These are phyloP conservation scores for Rhyacophila evoluta DNA, from an alignment of 2,888 invertebrate genomes.

Conservation along the genomic window DNA sequence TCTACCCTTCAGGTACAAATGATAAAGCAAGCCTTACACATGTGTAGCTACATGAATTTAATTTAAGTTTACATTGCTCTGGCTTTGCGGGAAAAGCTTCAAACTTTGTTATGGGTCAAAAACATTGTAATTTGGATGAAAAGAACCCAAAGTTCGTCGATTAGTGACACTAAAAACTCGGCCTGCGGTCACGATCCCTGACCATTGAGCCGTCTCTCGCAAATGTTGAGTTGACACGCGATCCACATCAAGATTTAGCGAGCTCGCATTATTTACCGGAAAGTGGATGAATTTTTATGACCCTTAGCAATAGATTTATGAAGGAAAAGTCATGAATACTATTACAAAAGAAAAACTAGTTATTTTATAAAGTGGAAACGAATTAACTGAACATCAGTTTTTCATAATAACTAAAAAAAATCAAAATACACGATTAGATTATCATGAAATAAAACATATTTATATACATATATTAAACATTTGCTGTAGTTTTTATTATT, in stretches of 20 bases:
- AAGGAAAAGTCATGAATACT: background rate
- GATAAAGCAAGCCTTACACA: background rate
- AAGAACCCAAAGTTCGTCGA: slow-evolving; percentile 2
- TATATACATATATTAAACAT: no score
- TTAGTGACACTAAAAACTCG: background rate
- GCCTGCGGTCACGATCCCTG: background rate
- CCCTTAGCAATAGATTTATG: slow-evolving; percentile 12
- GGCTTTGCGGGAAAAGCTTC: background rate
- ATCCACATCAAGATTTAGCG: background rate
- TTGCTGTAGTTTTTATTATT: no score
- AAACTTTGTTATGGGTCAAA: slow-evolving; percentile 2
- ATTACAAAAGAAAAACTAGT: background rate
- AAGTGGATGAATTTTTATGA: slow-evolving; percentile 2
- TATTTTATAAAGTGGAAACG: background rate
- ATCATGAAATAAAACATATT: no score
- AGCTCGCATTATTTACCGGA: background rate
- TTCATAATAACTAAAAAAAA: background rate
- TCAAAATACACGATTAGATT: no score
- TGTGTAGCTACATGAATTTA: background rate
- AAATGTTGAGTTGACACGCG: background rate
- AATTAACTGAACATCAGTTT: background rate
- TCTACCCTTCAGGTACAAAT: no score
- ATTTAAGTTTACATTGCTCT: background rate
- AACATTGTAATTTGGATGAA: background rate
- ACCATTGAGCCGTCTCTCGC: slow-evolving; percentile 1